Percentiles rank a stretch among this genome's conserved stretches.
These are phyloP conservation scores for Pachyrhynchus sulphureomaculatus DNA, from an alignment of 1,140 invertebrate genomes.

Conservation along the genomic window DNA sequence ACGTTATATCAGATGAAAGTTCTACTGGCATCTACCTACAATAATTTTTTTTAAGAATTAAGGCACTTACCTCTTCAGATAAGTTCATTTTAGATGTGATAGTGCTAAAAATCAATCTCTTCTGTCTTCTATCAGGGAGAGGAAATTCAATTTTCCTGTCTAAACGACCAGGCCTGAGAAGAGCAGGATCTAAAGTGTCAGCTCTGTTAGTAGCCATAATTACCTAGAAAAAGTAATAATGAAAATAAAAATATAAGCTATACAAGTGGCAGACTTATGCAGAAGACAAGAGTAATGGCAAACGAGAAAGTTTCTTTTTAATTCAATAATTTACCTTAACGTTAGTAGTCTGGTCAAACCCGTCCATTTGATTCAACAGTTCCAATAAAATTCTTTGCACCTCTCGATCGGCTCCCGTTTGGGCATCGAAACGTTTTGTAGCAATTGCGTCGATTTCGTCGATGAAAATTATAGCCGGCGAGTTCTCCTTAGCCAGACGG, in stretches of 20 bases:
- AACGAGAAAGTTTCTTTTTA: neutral
- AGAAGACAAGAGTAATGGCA: no score
- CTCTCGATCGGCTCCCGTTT: constrained; percentile 98
- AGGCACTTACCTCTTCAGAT: constrained; percentile 85
- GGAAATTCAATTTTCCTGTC: constrained; percentile 99
- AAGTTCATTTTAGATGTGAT: constrained; percentile 99
- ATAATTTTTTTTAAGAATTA: no score
- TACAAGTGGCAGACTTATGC: no score
- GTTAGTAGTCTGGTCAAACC: constrained; percentile 99
- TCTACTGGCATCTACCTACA: no score
- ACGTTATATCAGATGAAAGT: no score
- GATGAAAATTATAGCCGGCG: constrained; percentile 99
- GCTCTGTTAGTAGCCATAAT: constrained; percentile 99
- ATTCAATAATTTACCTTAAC: constrained; percentile 74
- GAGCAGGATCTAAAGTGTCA: constrained; percentile 96
- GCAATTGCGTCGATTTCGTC: constrained; percentile 99
- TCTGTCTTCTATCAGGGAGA: constrained; percentile 94
- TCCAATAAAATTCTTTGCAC: constrained; percentile 98
- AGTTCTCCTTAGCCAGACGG: constrained; percentile 97
- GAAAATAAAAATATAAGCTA: no score
- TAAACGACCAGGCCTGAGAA: constrained; percentile 93
- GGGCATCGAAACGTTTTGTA: constrained; percentile 97
- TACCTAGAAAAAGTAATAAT: constrained; percentile 64
- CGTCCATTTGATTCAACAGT: constrained; percentile 99
- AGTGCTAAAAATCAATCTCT: constrained; percentile 96